A percentile compares a stretch with the other conserved stretches of the same genome.
Conservation (phyloP, 2,113 vertebrate species). For the Sitta europaea region DNA sequence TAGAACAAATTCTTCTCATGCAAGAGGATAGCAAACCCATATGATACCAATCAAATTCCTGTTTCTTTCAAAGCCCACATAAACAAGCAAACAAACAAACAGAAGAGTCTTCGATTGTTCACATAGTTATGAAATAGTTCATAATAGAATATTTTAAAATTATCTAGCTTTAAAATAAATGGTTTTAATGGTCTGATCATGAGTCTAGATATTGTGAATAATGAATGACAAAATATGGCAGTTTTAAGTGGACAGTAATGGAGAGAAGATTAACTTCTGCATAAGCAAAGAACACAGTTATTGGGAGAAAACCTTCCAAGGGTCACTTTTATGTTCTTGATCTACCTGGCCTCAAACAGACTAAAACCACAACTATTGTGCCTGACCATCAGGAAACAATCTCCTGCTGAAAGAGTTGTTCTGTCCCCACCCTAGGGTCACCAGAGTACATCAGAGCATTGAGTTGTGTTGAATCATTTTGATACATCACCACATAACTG, state of each 20-base stretch:
- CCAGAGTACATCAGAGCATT: neutral
- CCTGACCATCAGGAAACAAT: neutral
- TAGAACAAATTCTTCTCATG: slow-evolving; percentile 7
- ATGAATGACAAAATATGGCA: neutral
- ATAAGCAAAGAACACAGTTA: neutral
- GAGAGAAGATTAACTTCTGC: neutral
- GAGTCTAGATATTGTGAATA: neutral
- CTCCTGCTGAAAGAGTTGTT: neutral
- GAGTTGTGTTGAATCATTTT: neutral
- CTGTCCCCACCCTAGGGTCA: fast-evolving
- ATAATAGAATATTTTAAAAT: neutral
- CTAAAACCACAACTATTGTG: neutral
- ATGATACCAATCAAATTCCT: neutral
- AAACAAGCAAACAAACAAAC: slow-evolving; percentile 10
- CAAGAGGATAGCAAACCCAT: neutral
- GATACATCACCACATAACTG: neutral
- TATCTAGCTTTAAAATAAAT: neutral
- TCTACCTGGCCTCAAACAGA: neutral
- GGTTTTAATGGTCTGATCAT: neutral
- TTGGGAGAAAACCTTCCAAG: neutral
- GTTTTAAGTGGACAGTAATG: neutral
- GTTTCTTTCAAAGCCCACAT: neutral
- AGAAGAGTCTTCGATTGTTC: neutral
- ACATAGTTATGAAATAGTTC: neutral
- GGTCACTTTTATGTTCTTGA: neutral